Percentiles rank a stretch among this genome's conserved stretches.
These are phyloP conservation scores for Deilephila porcellus DNA, from an alignment of 2,888 invertebrate genomes.

Conservation along the genomic window DNA sequence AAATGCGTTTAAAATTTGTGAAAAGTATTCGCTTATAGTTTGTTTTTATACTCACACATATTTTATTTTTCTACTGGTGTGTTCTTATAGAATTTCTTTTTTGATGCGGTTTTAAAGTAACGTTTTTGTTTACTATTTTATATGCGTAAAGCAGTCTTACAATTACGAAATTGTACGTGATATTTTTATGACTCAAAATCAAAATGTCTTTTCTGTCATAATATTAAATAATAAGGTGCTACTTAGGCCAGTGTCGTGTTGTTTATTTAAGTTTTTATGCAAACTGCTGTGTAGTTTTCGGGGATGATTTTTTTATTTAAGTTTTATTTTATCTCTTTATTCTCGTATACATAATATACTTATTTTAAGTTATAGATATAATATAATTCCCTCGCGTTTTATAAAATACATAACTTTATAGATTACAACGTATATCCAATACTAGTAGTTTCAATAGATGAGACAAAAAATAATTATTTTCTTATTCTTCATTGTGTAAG, in stretches of 20 bases:
- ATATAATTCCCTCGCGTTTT: too few species aligned
- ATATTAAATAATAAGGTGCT: neutral
- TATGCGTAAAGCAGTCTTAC: too few species aligned
- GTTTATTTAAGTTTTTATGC: neutral
- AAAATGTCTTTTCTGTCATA: neutral
- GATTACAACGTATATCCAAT: too few species aligned
- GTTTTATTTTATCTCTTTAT: neutral
- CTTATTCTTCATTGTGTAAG: too few species aligned
- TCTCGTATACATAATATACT: neutral
- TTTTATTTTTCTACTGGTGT: neutral
- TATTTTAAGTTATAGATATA: too few species aligned
- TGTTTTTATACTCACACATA: neutral
- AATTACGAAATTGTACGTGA: too few species aligned
- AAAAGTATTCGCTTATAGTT: neutral
- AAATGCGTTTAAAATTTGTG: neutral
- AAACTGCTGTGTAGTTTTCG: neutral
- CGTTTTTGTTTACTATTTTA: too few species aligned
- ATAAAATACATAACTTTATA: too few species aligned
- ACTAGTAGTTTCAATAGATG: too few species aligned
- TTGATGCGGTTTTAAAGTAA: too few species aligned
- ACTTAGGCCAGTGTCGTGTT: neutral
- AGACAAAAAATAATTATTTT: too few species aligned
- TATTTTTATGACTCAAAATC: too few species aligned
- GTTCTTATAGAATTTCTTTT: neutral
- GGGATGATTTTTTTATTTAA: neutral